Evolutionary conservation across 2,113 vertebrate genomes (phyloP).

Genomic region (Engraulis encrasicolus): DNA sequence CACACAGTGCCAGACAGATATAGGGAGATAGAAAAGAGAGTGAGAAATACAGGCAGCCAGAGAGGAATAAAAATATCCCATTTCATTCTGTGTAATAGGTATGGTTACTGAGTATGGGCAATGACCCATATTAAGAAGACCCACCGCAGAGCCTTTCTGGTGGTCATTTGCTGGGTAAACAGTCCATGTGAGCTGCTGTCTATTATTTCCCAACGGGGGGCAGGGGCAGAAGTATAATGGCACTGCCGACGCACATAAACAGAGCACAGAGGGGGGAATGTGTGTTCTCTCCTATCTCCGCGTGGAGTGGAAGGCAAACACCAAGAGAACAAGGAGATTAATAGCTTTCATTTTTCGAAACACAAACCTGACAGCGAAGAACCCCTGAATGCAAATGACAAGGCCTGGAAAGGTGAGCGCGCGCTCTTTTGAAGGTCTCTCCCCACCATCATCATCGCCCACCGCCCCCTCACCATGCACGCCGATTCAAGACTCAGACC

Average conservation of each 20-base stretch:
- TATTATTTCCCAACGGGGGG: constrained; percentile 28
- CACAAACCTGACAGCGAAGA: constrained; percentile 5
- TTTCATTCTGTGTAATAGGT: constrained; percentile 9
- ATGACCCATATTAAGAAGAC: constrained; percentile 37
- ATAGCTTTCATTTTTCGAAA: constrained; percentile 20
- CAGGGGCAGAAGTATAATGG: neutral
- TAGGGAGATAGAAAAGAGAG: neutral
- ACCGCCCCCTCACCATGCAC: neutral
- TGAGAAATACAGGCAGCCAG: neutral
- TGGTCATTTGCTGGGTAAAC: constrained; percentile 17
- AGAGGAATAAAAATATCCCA: neutral
- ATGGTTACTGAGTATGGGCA: constrained; percentile 18
- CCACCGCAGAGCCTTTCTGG: neutral
- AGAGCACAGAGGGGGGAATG: neutral
- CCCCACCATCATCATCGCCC: neutral
- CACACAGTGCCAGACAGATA: neutral
- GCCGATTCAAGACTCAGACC: neutral
- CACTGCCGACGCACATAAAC: neutral
- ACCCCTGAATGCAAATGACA: constrained; percentile 3
- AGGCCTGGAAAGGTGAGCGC: neutral
- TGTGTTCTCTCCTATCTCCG: neutral
- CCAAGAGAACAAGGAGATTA: constrained; percentile 14
- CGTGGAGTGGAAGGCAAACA: constrained; percentile 22
- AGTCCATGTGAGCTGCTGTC: constrained; percentile 25
- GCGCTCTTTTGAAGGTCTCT: neutral